Conservation (phyloP, 2,113 vertebrate genomes). For the Atractosteus spatula region DNA sequence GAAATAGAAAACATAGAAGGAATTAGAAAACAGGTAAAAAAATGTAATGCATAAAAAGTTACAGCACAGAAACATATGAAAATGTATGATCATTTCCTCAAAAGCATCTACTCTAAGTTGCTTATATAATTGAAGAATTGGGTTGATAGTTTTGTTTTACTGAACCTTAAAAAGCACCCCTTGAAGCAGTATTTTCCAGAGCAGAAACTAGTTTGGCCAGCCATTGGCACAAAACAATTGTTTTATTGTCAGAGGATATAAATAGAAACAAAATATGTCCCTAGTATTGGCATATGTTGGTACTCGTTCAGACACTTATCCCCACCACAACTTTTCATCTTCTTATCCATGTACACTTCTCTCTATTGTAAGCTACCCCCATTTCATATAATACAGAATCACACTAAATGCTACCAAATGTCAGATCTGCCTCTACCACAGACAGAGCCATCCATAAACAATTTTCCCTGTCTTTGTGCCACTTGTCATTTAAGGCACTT, state of each 20-base stretch:
- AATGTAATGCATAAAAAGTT: no score
- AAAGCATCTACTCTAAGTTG: no score
- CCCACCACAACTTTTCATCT: constrained; percentile 46
- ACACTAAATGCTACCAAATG: constrained; percentile 60
- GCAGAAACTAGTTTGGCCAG: constrained; percentile 49
- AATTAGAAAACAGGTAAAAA: no score
- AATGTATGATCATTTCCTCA: no score
- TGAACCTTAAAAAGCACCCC: constrained; percentile 5
- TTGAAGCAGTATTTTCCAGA: constrained; percentile 30
- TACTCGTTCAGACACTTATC: constrained; percentile 45
- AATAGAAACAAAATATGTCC: constrained; percentile 51
- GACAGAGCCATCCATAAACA: constrained; percentile 8
- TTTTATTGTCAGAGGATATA: constrained; percentile 59
- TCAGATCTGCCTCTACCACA: constrained; percentile 53
- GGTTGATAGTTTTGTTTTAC: not conserved
- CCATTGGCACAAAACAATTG: constrained; percentile 57
- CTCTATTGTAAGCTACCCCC: constrained; percentile 12
- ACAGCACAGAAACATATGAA: no score
- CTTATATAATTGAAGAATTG: not conserved
- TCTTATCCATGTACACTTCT: constrained; percentile 52
- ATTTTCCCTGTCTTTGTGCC: not conserved
- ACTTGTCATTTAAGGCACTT: not conserved
- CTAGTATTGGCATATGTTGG: constrained; percentile 61
- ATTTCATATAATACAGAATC: constrained; percentile 43
- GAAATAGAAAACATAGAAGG: no score